Evolutionary conservation across 2,797 vertebrate species (phyloP).

Genomic region (Esox masquinongy): DNA sequence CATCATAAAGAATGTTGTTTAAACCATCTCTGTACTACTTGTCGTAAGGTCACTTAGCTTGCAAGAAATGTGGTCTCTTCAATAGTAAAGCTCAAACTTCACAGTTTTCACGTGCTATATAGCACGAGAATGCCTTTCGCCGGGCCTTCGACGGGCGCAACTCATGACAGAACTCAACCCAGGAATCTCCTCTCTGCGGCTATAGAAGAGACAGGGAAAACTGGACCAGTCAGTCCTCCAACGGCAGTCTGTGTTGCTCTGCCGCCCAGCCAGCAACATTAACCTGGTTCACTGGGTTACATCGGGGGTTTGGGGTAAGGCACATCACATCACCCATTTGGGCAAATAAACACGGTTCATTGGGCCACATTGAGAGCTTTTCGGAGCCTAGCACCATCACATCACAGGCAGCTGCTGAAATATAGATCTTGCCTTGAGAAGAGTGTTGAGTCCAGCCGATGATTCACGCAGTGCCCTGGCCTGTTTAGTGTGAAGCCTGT

Average conservation of each 20-base stretch:
- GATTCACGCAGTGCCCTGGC: slow-evolving; percentile 49
- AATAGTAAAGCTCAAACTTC: neutral
- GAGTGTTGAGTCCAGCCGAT: slow-evolving; percentile 56
- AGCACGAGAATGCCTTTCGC: neutral
- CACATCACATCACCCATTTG: slow-evolving; percentile 42
- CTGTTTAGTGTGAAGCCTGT: slow-evolving; percentile 27
- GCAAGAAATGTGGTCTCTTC: neutral
- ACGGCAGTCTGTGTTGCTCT: neutral
- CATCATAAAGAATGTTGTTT: neutral
- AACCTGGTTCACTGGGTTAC: slow-evolving; percentile 43
- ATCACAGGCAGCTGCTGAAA: slow-evolving; percentile 51
- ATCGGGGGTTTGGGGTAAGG: slow-evolving; percentile 37
- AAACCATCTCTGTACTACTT: neutral
- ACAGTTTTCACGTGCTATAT: neutral
- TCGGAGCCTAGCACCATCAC: slow-evolving; percentile 39
- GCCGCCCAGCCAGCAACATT: slow-evolving; percentile 26
- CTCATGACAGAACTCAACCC: neutral
- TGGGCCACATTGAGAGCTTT: slow-evolving; percentile 26
- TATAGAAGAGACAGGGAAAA: neutral
- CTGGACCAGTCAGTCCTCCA: neutral
- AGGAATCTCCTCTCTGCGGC: neutral
- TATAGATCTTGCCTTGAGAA: slow-evolving; percentile 59
- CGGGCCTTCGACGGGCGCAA: neutral
- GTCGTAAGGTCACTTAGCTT: neutral
- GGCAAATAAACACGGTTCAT: slow-evolving; percentile 42